Conservation (phyloP, 2,113 vertebrate species). For the Apaloderma vittatum region DNA sequence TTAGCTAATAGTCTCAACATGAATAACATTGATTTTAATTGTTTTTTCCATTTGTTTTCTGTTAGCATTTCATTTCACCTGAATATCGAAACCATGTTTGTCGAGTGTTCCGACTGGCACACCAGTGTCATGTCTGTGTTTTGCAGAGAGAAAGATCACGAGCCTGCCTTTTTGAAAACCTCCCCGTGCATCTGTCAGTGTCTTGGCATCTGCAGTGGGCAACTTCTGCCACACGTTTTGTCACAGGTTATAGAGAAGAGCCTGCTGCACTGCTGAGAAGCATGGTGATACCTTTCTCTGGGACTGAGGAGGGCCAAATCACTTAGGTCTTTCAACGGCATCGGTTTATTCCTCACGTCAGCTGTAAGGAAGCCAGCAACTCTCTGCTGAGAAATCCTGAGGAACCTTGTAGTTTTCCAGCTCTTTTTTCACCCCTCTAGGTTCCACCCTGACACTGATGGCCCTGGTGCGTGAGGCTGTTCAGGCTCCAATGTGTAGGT, state of each 20-base stretch:
- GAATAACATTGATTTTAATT: not conserved
- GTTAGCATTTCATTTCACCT: not conserved
- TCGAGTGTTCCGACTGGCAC: not conserved
- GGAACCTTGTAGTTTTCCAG: not conserved
- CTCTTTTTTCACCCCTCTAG: not conserved
- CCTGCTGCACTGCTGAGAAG: not conserved
- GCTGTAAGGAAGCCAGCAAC: not conserved
- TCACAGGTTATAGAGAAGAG: not conserved
- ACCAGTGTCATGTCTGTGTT: not conserved
- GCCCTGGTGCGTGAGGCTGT: not conserved
- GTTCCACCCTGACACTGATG: not conserved
- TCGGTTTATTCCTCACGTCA: not conserved
- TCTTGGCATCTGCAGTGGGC: not conserved
- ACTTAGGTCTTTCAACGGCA: accelerated
- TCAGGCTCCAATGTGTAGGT: not conserved
- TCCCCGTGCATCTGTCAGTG: not conserved
- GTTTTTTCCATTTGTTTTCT: not conserved
- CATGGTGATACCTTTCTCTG: not conserved
- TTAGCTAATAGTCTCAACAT: not conserved
- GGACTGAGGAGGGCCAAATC: not conserved
- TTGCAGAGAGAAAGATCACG: not conserved
- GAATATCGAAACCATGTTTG: not conserved
- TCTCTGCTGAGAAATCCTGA: not conserved
- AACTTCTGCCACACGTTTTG: accelerated
- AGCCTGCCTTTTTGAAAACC: not conserved